Evolutionary conservation across 2,113 vertebrate species (phyloP).

Genomic region (Alligator mississippiensis): DNA sequence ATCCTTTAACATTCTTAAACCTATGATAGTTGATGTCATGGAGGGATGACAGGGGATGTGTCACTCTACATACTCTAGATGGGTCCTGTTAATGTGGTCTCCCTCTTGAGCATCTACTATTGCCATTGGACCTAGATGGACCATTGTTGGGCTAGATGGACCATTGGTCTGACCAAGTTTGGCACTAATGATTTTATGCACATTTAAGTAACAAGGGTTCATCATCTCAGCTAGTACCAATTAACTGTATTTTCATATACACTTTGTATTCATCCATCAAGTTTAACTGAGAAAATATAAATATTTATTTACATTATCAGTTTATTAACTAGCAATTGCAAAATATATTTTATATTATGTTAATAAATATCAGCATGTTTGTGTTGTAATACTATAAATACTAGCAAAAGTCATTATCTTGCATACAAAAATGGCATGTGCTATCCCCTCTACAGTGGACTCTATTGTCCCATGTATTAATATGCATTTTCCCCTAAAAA

Average conservation of each 20-base stretch:
- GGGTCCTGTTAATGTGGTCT: no score
- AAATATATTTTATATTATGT: not conserved
- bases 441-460: not conserved
- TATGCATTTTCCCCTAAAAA: no score
- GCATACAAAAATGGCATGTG: not conserved
- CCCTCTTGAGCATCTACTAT: no score
- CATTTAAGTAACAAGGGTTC: not conserved
- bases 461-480: no score
- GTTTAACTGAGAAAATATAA: not conserved
- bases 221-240: not conserved
- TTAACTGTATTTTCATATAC: fast-evolving
- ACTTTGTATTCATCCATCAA: not conserved
- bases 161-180: no score
- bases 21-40: no score
- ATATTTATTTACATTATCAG: not conserved
- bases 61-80: no score
- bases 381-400: not conserved
- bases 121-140: no score
- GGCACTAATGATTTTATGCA: no score
- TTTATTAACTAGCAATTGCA: not conserved
- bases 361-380: not conserved
- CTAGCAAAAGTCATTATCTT: not conserved
- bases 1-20: no score
- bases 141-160: no score
- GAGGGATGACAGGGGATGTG: no score